Percentiles rank a stretch among this genome's conserved stretches.
Evolutionary conservation across 2,888 invertebrate genomes (phyloP).

Genomic region (Hirtodrosophila histrioides): DNA sequence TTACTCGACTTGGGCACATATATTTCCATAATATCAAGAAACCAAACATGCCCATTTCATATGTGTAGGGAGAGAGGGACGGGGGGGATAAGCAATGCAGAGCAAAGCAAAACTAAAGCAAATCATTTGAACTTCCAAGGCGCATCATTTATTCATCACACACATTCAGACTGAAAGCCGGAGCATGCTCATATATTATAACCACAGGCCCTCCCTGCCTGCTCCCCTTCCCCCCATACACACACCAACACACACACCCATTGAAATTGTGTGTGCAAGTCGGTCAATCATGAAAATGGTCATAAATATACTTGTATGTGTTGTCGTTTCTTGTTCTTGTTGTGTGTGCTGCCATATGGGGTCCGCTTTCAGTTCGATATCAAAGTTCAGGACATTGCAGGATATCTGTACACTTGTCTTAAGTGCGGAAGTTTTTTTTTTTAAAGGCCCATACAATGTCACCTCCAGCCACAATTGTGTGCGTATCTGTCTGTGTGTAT

Average conservation of each 20-base stretch:
- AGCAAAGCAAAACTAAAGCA: constrained; percentile 62
- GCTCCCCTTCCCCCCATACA: neutral
- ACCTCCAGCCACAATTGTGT: constrained; percentile 11
- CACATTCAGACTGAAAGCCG: constrained; percentile 61
- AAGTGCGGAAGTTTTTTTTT: constrained; percentile 50
- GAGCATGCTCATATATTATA: constrained; percentile 56
- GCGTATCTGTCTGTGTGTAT: constrained; percentile 1
- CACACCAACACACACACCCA: constrained; percentile 11
- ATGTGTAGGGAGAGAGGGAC: constrained; percentile 3
- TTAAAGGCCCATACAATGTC: constrained; percentile 20
- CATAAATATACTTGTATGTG: constrained; percentile 58
- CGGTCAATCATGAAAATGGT: constrained; percentile 75
- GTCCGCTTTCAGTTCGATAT: constrained; percentile 55
- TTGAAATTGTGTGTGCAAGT: constrained; percentile 49
- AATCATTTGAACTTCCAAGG: constrained; percentile 67
- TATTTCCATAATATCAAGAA: constrained; percentile 25
- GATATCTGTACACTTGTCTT: constrained; percentile 40
- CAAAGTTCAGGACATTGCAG: constrained; percentile 51
- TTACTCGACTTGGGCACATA: constrained; percentile 29
- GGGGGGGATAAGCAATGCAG: constrained; percentile 17
- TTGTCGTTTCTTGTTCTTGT: constrained; percentile 28
- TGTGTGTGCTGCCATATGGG: constrained; percentile 11
- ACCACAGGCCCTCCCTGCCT: constrained; percentile 2
- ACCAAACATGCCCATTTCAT: constrained; percentile 8
- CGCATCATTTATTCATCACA: constrained; percentile 78